Base-by-base conservation (phyloP, 2,113 vertebrate species). In the Apteryx mantelli region DNA sequence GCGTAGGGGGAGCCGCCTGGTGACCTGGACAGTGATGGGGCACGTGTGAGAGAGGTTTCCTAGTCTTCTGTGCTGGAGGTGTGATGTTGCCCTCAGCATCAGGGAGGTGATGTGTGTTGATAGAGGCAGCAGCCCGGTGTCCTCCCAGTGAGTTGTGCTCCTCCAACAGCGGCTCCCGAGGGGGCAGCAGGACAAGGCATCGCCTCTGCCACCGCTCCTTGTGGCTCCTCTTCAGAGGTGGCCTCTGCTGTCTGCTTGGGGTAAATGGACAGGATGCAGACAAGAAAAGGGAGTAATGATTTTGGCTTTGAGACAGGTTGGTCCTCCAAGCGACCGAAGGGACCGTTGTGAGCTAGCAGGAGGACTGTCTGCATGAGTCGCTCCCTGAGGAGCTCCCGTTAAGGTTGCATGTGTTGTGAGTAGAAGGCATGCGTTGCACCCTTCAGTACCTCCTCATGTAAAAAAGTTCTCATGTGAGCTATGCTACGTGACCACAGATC, bases 41-140 rank as follows among this genome's bases (percentile, higher is more conserved):
- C 16, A 8, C n/a, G 12, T 1, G 20, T 7, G 8, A 2, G 2
- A 7, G 86, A 11, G 0, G 2, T 40, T 77, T 26, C 26, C 0
- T 0, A 30, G 76, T n/a, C 30, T 69, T 50, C 58, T 83, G 26
- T 0, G 0, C 16, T 75, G 66, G 20, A 7, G 8, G 7, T 21
- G 13, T 13, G 36, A 8, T 18, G 14, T 21, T 50, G n/a, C 25
- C 46, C 50, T 69, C 44, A 58, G 73, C 7, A 34, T 26, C 0
- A 4, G 71, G 71, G 63, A 68, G 24, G 21, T 18, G 21, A 2
- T 52, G 50, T 50, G 50, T 25, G 53, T 2, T 44, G 21, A 26
- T 25, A 26, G 34, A 25, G 40, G 3, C 14, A 70, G 68, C 68
- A 48, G 44, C 68, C 68, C 34, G 21, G 28, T 6, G 9, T 69